phyloP scores from a whole-genome alignment of 2,113 vertebrate species.

The Siniperca chuatsi region DNA sequence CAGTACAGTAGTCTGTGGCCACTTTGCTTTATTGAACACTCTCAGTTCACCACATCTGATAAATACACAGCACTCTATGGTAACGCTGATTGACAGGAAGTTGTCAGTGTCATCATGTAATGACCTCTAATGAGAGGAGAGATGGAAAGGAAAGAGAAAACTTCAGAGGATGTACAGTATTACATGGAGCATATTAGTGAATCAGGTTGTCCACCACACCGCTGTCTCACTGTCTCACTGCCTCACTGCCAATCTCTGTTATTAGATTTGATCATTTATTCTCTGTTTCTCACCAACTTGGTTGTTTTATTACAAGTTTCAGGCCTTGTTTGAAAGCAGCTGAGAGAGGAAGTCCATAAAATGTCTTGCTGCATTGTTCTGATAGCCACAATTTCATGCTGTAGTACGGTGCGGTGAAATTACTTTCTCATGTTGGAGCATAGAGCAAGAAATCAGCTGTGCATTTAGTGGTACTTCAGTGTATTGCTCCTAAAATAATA shows the following conservation, averaged over 20 bases:
- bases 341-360: conserved; percentile 19
- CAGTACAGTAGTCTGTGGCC: neutral
- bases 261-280: conserved; percentile 38
- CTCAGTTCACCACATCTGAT: conserved; percentile 25
- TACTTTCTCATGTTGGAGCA: conserved; percentile 25
- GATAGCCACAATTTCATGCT: conserved; percentile 38
- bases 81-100: conserved; percentile 43
- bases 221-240: conserved; percentile 40
- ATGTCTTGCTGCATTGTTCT: conserved; percentile 38
- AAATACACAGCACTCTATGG: neutral
- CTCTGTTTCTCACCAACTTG: conserved; percentile 23
- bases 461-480: conserved; percentile 22
- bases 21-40: conserved; percentile 8
- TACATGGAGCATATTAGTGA: conserved; percentile 57
- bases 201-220: conserved; percentile 43
- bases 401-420: conserved; percentile 30
- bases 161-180: conserved; percentile 48
- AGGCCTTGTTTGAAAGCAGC: conserved; percentile 15
- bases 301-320: conserved; percentile 35
- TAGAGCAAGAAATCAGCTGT: conserved; percentile 27
- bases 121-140: conserved; percentile 70
- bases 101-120: conserved; percentile 46
- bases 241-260: conserved; percentile 34
- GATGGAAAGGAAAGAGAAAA: conserved; percentile 44
- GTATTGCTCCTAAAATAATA: conserved; percentile 47